phyloP scores from a whole-genome alignment of 2,888 invertebrate genomes.

The Tachina fera region DNA sequence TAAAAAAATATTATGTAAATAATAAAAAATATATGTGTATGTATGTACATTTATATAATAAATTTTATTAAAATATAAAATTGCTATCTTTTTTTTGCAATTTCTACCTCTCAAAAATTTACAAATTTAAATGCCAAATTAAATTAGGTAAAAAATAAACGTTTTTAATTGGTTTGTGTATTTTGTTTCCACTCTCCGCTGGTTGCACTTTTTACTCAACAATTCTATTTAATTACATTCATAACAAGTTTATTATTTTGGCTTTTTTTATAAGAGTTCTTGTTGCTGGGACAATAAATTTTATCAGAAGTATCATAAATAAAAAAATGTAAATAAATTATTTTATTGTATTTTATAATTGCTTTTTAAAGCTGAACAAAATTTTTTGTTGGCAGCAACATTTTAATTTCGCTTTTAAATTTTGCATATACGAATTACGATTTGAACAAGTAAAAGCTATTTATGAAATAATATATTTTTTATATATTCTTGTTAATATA shows the following conservation, averaged over 20 bases:
- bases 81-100: neutral
- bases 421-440: too few species aligned
- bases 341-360: slow-evolving; percentile 9
- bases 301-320: slow-evolving; percentile 25
- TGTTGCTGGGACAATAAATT: slow-evolving; percentile 28
- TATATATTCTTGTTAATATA: neutral
- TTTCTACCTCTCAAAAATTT: neutral
- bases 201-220: slow-evolving; percentile 3
- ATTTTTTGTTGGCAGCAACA: too few species aligned
- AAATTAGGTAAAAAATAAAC: neutral
- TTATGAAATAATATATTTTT: neutral
- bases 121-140: slow-evolving; percentile 2
- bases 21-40: too few species aligned
- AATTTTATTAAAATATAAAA: slow-evolving; percentile 2
- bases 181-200: slow-evolving; percentile 5
- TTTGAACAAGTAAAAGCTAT: too few species aligned
- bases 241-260: slow-evolving; percentile 45
- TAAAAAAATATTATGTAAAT: neutral
- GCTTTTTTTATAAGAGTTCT: neutral
- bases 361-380: slow-evolving; percentile 6
- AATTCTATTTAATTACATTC: slow-evolving; percentile 40
- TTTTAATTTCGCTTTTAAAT: neutral
- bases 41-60: neutral
- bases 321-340: slow-evolving; percentile 4
- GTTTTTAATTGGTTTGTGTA: slow-evolving; percentile 36